A percentile compares a stretch with the other conserved stretches of the same genome.
Conservation (phyloP, 2,888 invertebrate genomes). For the Caenorhabditis parvicauda region DNA sequence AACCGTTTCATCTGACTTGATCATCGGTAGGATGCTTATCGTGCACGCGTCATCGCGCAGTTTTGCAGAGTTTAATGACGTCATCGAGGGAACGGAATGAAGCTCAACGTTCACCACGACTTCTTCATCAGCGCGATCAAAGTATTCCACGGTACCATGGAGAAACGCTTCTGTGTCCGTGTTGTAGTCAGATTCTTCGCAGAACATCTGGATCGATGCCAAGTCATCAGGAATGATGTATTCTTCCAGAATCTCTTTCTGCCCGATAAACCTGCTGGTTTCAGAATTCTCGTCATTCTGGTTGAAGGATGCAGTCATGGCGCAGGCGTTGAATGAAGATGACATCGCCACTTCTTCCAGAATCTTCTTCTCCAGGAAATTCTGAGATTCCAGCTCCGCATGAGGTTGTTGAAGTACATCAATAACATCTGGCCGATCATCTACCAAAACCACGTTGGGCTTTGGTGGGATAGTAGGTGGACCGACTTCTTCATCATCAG, state of each 20-base stretch:
- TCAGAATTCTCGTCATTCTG: not conserved
- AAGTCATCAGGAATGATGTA: slow-evolving; percentile 34
- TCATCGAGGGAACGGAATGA: slow-evolving; percentile 19
- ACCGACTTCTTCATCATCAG: not conserved
- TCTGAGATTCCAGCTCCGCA: no score
- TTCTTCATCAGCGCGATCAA: slow-evolving; percentile 29
- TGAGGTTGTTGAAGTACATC: no score
- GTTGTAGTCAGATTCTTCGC: slow-evolving; percentile 53
- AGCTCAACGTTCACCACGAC: slow-evolving; percentile 38
- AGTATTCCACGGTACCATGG: slow-evolving; percentile 36
- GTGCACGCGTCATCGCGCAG: slow-evolving; percentile 10
- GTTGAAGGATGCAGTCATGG: not conserved
- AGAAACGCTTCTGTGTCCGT: slow-evolving; percentile 50
- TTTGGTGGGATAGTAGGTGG: slow-evolving; percentile 3
- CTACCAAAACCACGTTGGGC: slow-evolving; percentile 8
- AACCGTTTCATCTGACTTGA: slow-evolving; percentile 26
- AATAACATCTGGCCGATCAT: no score
- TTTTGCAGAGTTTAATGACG: slow-evolving; percentile 23
- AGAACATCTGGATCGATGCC: slow-evolving; percentile 53
- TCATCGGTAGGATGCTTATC: not conserved
- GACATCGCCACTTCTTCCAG: no score
- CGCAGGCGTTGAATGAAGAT: no score
- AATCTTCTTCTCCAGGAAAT: no score
- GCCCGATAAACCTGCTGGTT: not conserved
- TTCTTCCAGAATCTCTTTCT: not conserved